phyloP scores from a whole-genome alignment of 2,888 invertebrate species.

The Nezara viridula region DNA sequence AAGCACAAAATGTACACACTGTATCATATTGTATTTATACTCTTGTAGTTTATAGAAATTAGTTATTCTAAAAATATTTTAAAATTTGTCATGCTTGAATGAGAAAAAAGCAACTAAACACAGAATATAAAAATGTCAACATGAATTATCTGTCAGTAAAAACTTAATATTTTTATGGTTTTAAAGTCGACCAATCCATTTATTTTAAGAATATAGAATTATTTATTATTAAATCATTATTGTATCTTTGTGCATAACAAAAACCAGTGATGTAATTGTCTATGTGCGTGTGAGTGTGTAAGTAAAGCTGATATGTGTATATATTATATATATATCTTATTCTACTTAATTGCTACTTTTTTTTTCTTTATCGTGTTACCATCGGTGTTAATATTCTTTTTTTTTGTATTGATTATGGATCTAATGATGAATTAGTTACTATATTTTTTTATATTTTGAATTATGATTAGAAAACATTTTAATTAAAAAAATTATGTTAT shows the following conservation, averaged over 20 bases:
- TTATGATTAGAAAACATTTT: slow-evolving; percentile 13
- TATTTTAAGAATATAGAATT: slow-evolving; percentile 41
- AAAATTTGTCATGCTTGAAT: slow-evolving; percentile 17
- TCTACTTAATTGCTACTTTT: slow-evolving; percentile 44
- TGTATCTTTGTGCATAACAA: slow-evolving; percentile 20
- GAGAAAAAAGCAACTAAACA: not conserved
- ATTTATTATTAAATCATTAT: slow-evolving; percentile 18
- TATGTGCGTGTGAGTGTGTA: not conserved
- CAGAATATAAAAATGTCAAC: not conserved
- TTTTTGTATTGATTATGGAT: not conserved
- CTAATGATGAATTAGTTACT: slow-evolving; percentile 33
- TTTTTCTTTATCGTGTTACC: slow-evolving; percentile 38
- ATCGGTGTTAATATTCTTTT: slow-evolving; percentile 19
- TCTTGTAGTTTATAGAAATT: slow-evolving; percentile 30
- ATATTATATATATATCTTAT: not conserved
- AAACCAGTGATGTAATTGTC: slow-evolving; percentile 12
- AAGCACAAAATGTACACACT: slow-evolving; percentile 47
- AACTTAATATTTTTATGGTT: not conserved
- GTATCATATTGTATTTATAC: slow-evolving; percentile 47
- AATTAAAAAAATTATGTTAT: not conserved
- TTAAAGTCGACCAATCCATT: slow-evolving; percentile 9
- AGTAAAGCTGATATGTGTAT: not conserved
- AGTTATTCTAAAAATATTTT: not conserved
- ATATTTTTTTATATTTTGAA: slow-evolving; percentile 47
- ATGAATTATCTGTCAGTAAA: not conserved